These are phyloP conservation scores for Sitta carolinensis DNA, from an alignment of 2,797 vertebrate species.

Conservation along the genomic window DNA sequence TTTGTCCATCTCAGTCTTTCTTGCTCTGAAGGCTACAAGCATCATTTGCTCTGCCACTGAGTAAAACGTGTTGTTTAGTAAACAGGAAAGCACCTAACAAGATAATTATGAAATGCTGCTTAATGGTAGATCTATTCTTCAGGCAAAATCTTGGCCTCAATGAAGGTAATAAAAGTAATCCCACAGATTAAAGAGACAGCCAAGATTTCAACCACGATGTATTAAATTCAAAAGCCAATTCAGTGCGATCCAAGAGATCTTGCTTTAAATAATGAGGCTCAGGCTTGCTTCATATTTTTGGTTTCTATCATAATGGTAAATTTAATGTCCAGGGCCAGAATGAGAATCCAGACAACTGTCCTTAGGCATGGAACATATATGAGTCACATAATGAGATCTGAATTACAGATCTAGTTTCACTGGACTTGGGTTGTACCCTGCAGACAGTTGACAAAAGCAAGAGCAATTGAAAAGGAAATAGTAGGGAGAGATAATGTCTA, in stretches of 20 bases:
- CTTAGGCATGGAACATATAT: neutral
- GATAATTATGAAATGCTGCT: neutral
- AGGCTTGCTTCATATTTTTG: neutral
- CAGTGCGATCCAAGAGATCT: neutral
- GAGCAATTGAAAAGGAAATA: neutral
- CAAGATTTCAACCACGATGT: neutral
- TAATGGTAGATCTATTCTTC: neutral
- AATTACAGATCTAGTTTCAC: constrained; percentile 1
- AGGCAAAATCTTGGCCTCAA: neutral
- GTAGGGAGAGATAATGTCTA: neutral
- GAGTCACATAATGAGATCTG: neutral
- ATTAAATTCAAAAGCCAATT: neutral
- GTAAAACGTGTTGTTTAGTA: neutral
- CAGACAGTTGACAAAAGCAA: neutral
- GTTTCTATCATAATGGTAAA: neutral
- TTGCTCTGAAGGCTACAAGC: neutral
- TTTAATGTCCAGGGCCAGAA: neutral
- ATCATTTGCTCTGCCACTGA: neutral
- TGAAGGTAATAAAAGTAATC: neutral
- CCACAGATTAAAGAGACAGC: neutral
- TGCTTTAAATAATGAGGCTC: neutral
- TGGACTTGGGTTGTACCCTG: neutral
- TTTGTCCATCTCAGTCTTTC: neutral
- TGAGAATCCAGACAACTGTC: constrained; percentile 8
- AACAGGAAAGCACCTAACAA: neutral